Base-by-base conservation (phyloP, 2,797 vertebrate genomes). In the Brachyalestes nurse region DNA sequence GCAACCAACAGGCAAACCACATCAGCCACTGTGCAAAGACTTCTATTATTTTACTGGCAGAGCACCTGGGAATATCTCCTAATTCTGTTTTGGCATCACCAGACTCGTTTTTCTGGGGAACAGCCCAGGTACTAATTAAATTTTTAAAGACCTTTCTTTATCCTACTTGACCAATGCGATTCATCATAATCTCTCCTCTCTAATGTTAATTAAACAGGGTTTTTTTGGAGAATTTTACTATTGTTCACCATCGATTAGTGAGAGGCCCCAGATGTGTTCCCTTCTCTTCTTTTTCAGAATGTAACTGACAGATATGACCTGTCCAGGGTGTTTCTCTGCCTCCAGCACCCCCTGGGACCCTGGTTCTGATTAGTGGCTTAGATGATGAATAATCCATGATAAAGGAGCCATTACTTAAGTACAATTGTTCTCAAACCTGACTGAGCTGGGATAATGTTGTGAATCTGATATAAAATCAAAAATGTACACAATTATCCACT, bases 91-190 rank as follows among this genome's bases (percentile, higher is more conserved):
- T 78, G 78, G 80, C 58, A 75, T 69, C 79, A 62, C 60, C 23
- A 25, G 40, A 53, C 57, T 60, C n/a, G 16, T 76, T 81, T 82
- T 64, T 82, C 49, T 73, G 17, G 47, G 74, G 62, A 72, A 75
- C 28, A 17, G 62, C 38, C 66, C 72, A 78, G 40, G 81, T 81
- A 28, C 49, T 80, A 84, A 84, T 85, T 85, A 70, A 83, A 69
- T 49, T 21, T 1, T 34, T 84, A 74, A 69, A 74, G 28, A 51
- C 75, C 25, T 80, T 66, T 72, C 42, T n/a, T 71, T 55, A 71
- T 66, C 14, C 53, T 47, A 17, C 8, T 38, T 76, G 19, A 75
- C 58, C 60, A 21, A 16, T 40, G 25, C 58, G 19, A 45, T 23
- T 58, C 21, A 72, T 72, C 19, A 49, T 75, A 57, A 80, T 72